Percentiles rank a stretch among this genome's conserved stretches.
These are phyloP conservation scores for Ophiothrix spiculata DNA, from an alignment of 35 echinoderm and acorn worm genomes.

Conservation along the genomic window DNA sequence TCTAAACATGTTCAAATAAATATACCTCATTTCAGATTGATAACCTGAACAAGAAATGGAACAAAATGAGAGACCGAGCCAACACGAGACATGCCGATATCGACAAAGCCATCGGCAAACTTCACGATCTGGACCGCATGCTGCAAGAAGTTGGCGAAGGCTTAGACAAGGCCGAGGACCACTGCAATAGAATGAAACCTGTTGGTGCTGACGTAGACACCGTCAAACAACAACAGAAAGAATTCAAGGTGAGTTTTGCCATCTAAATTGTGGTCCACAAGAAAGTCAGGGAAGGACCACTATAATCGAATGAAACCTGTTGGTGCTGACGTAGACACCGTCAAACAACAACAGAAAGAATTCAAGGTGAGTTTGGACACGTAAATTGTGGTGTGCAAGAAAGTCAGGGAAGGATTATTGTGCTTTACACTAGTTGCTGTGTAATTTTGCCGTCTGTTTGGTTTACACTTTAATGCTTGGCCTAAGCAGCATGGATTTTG, in stretches of 20 bases:
- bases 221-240: conserved; percentile 92
- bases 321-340: conserved; percentile 82
- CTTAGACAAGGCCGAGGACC: conserved; percentile 61
- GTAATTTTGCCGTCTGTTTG: no score
- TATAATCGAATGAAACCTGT: conserved; percentile 69
- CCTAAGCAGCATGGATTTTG: no score
- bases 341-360: conserved; percentile 95
- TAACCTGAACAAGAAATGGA: conserved; percentile 86
- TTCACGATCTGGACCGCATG: conserved; percentile 82
- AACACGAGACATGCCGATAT: conserved; percentile 78
- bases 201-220: conserved; percentile 85
- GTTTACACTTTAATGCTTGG: no score
- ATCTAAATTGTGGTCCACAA: no score
- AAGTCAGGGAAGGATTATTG: no score
- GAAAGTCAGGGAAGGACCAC: no score
- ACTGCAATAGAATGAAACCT: conserved; percentile 64
- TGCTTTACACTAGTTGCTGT: no score
- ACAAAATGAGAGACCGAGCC: conserved; percentile 56
- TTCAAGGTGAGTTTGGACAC: conserved; percentile 87
- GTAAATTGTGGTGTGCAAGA: neutral
- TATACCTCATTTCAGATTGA: conserved; percentile 74
- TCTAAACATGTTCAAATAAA: no score
- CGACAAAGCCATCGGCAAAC: conserved; percentile 60
- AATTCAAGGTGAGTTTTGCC: conserved; percentile 90
- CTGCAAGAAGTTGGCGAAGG: conserved; percentile 72